A percentile compares a stretch with the other conserved stretches of the same genome.
Conservation (phyloP, 2,888 invertebrate species). For the Folsomia manolachei region DNA sequence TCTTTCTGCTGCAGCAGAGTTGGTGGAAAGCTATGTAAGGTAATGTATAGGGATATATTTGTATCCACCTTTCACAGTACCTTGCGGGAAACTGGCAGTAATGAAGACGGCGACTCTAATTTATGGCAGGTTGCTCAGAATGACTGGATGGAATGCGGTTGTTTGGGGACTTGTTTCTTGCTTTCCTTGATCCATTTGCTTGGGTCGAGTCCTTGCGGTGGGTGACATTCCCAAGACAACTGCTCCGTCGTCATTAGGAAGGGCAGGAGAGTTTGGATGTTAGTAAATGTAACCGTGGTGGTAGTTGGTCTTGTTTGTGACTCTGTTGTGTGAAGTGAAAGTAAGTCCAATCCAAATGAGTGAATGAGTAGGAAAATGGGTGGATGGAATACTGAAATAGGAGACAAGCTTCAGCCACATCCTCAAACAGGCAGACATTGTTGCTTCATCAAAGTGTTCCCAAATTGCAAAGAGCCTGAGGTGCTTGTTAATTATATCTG, state of each 20-base stretch:
- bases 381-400: no score
- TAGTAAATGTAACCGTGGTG: not conserved
- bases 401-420: no score
- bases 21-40: no score
- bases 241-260: not conserved
- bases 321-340: no score
- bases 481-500: conserved; percentile 18
- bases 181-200: no score
- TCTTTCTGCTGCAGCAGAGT: not conserved
- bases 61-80: not conserved
- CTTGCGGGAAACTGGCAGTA: not conserved
- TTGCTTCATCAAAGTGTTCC: conserved; percentile 16
- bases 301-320: no score
- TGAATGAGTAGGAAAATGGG: no score
- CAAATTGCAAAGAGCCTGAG: conserved; percentile 12
- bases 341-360: no score
- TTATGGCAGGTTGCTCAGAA: not conserved
- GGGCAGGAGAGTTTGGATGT: not conserved
- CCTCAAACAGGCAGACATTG: not conserved
- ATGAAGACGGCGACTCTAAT: not conserved
- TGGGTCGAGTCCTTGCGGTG: not conserved
- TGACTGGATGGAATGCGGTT: not conserved
- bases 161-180: no score
- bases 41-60: no score
- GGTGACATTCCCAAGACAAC: not conserved